Evolutionary conservation across 2,888 invertebrate genomes (phyloP).

Genomic region (Nomada flava): DNA sequence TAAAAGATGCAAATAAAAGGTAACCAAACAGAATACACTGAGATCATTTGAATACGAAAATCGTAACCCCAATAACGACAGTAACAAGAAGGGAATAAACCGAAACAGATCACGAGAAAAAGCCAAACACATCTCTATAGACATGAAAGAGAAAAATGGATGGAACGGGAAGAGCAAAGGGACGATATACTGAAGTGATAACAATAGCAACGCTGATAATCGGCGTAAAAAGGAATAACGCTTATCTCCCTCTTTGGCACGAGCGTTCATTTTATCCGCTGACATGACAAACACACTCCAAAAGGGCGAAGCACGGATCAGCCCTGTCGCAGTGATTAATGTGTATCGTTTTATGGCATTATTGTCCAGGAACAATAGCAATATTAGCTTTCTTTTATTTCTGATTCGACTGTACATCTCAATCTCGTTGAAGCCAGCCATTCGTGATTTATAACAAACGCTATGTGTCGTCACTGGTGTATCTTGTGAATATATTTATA

Average conservation of each 20-base stretch:
- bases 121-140: too few species aligned
- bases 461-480: too few species aligned
- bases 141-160: too few species aligned
- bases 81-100: too few species aligned
- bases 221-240: constrained; percentile 5
- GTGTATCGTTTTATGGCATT: constrained; percentile 12
- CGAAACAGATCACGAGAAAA: too few species aligned
- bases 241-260: constrained; percentile 22
- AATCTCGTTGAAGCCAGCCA: neutral
- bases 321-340: constrained; percentile 52
- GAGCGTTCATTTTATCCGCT: constrained; percentile 22
- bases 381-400: neutral
- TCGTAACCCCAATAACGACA: too few species aligned
- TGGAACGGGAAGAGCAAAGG: too few species aligned
- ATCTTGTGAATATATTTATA: too few species aligned
- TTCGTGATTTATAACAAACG: neutral
- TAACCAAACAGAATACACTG: too few species aligned
- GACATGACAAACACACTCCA: constrained; percentile 26
- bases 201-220: constrained; percentile 25
- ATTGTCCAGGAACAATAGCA: neutral
- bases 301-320: constrained; percentile 27
- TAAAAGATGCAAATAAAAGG: too few species aligned
- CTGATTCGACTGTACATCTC: neutral
- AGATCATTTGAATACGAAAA: too few species aligned
- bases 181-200: constrained; percentile 6